Conservation (phyloP, 92 coral and sea anemone genomes). For the Bergia puertoricense region DNA sequence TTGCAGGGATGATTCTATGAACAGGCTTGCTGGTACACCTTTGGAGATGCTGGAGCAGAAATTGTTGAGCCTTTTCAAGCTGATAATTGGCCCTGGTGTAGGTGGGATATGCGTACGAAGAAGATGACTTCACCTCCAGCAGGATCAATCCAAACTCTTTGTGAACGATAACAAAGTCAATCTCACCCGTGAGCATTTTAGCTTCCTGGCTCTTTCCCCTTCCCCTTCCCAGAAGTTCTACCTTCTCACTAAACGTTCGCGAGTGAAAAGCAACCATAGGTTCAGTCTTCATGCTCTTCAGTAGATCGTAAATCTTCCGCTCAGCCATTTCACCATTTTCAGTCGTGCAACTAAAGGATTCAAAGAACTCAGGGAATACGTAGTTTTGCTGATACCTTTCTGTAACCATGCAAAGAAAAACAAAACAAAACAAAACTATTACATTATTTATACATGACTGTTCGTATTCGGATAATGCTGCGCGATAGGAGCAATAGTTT, state of each 20-base stretch:
- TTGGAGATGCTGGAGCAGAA: not conserved
- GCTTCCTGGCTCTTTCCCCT: not conserved
- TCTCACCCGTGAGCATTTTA: constrained; percentile 13
- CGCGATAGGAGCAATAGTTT: too few species aligned
- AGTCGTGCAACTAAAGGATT: not conserved
- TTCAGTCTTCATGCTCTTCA: not conserved
- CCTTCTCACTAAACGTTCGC: not conserved
- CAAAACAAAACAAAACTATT: not conserved
- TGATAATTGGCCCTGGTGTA: not conserved
- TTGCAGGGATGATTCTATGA: not conserved
- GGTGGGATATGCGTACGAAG: not conserved
- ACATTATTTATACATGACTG: too few species aligned
- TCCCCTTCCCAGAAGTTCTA: not conserved
- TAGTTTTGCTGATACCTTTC: not conserved
- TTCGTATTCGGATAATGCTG: too few species aligned
- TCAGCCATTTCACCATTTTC: not conserved
- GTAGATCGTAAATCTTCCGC: not conserved
- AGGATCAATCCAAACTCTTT: not conserved
- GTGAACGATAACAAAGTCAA: constrained; percentile 13
- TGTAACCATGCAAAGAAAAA: not conserved
- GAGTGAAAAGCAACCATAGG: constrained; percentile 21
- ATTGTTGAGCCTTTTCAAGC: constrained; percentile 1
- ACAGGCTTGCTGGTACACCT: not conserved
- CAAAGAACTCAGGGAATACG: constrained; percentile 8
- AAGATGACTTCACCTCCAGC: not conserved